Evolutionary conservation across 2,797 vertebrate species (phyloP), one percentile per base, ranked within the genome.

Genomic region (Etheostoma perlongum): DNA sequence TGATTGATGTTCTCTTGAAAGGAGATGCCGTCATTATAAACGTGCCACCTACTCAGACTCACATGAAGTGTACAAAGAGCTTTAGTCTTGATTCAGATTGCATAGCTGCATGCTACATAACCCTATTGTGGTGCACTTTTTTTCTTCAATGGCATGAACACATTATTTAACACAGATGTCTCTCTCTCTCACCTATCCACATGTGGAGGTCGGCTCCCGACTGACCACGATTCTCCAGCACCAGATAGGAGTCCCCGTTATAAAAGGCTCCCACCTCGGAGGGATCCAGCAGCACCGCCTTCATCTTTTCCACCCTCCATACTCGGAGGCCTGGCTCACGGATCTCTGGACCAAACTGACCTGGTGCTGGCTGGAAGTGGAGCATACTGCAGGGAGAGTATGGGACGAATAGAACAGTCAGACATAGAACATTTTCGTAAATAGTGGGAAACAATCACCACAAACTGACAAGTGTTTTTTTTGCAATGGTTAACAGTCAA

Each of bases 281-380:
- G 0, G 60, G 2, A 0, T 95, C 88, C 58, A 97, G 89, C 0
- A 74, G 87, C 70, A 97, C 96, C 0, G 96, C 95, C 90, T 93
- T 96, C 96, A 97, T 94, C 93, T 97, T 97, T 91, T 98, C 97
- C 89, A 98, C 96, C 15, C 96, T 85, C 96, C 96, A 97, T 61
- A 95, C 74, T 5, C 89, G 91, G 18, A 98, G 94, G 21, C 97
- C 96, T 0, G 82, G 91, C 33, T 86, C 21, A 6, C 90, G 89
- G 25, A 84, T 78, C 81, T 95, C 92, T 1, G 93, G 91, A 3
- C 88, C 84, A 18, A 96, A 96, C 92, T 96, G 95, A 15, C 93
- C 94, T 0, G 93, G 94, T 0, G 85, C 92, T 1, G 95, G 77
- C 70, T 94, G 57, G 71, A 95, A 88, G 2, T 68, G 86, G 40